A percentile compares a stretch with the other conserved stretches of the same genome.
phyloP scores from a whole-genome alignment of 2,888 invertebrate genomes.

The Bursaphelenchus okinawaensis region DNA sequence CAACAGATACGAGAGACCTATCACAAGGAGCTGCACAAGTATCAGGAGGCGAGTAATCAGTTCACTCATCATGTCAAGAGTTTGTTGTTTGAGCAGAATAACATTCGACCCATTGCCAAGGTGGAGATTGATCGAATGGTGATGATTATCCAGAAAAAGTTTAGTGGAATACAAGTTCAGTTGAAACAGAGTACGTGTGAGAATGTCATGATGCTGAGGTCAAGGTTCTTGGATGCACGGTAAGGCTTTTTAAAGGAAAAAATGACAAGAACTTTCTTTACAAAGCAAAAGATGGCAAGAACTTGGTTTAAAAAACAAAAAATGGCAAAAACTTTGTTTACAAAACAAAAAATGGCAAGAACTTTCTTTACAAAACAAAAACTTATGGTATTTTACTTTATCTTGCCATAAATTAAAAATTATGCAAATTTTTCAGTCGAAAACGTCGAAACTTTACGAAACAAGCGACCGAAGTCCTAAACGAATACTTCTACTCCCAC shows the following conservation, averaged over 20 bases:
- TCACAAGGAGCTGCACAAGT: slow-evolving; percentile 97
- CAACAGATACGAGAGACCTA: slow-evolving; percentile 97
- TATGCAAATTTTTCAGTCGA: slow-evolving; percentile 58
- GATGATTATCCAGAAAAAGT: slow-evolving; percentile 92
- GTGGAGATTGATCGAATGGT: slow-evolving; percentile 99
- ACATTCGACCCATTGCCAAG: slow-evolving; percentile 92
- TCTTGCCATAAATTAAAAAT: background rate
- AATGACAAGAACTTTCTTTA: too few species aligned
- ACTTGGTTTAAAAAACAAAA: background rate
- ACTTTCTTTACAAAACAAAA: background rate
- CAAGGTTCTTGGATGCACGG: slow-evolving; percentile 60
- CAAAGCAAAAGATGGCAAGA: background rate
- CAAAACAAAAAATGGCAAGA: background rate
- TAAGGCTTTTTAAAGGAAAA: slow-evolving; percentile 11
- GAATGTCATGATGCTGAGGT: slow-evolving; percentile 96
- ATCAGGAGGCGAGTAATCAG: slow-evolving; percentile 99
- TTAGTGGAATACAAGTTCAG: slow-evolving; percentile 68
- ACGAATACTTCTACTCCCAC: slow-evolving; percentile 99
- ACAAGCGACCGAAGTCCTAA: slow-evolving; percentile 95
- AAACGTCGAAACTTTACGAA: slow-evolving; percentile 98
- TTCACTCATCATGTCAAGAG: slow-evolving; percentile 99
- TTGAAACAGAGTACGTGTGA: slow-evolving; percentile 98
- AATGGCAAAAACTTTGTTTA: too few species aligned
- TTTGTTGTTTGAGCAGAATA: slow-evolving; percentile 59
- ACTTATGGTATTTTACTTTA: too few species aligned